Evolutionary conservation across 1,140 invertebrate species (phyloP).

Genomic region (Copidosoma floridanum): DNA sequence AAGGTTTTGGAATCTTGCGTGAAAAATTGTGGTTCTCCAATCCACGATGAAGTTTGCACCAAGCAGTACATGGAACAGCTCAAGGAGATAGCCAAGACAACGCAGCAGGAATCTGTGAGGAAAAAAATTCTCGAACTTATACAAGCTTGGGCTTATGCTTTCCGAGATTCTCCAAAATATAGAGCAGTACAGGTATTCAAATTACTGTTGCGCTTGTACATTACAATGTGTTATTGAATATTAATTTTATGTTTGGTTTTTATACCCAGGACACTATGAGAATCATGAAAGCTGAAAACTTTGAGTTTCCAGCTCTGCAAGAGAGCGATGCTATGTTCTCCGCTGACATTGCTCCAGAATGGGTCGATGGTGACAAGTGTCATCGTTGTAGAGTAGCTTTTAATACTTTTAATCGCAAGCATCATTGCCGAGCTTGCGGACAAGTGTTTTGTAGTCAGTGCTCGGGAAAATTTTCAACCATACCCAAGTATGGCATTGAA

Average conservation of each 20-base stretch:
- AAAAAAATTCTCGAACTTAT: constrained; percentile 91
- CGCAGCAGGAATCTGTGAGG: constrained; percentile 79
- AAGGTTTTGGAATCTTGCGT: constrained; percentile 93
- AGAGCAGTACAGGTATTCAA: constrained; percentile 73
- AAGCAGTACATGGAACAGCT: constrained; percentile 94
- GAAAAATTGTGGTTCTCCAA: constrained; percentile 92
- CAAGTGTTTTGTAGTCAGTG: constrained; percentile 96
- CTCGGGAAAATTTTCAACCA: constrained; percentile 81
- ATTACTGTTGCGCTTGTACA: neutral
- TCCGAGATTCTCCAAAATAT: constrained; percentile 87
- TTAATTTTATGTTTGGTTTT: too few relatives aligned
- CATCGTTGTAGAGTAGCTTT: constrained; percentile 88
- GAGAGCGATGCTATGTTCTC: constrained; percentile 99
- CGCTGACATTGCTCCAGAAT: constrained; percentile 94
- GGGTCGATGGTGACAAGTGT: constrained; percentile 94
- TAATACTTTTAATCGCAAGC: constrained; percentile 81
- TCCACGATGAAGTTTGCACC: constrained; percentile 92
- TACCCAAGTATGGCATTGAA: constrained; percentile 99
- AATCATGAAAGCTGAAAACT: constrained; percentile 91
- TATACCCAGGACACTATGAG: constrained; percentile 80
- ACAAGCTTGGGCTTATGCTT: constrained; percentile 96
- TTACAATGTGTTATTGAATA: too few relatives aligned
- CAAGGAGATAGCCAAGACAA: constrained; percentile 79
- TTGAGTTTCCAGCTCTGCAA: constrained; percentile 87
- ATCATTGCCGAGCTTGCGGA: constrained; percentile 96